These are phyloP conservation scores for Palythoa heliodiscus DNA, from an alignment of 92 coral and sea anemone species.

Conservation along the genomic window DNA sequence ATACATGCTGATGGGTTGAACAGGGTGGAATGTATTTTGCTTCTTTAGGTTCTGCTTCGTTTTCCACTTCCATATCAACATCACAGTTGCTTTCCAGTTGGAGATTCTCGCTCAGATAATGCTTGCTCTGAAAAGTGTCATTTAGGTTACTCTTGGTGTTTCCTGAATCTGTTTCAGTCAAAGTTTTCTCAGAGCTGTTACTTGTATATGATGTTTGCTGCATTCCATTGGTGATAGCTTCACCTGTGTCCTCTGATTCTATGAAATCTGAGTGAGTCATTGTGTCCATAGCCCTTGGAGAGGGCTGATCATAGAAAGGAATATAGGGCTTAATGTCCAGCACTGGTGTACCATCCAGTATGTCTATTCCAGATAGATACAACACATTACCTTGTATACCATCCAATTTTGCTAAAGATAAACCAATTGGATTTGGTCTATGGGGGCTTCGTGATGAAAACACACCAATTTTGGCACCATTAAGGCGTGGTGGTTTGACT, in stretches of 20 bases:
- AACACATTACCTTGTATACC: conserved; percentile 54
- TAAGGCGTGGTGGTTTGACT: conserved; percentile 70
- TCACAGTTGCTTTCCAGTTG: neutral
- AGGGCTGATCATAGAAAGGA: conserved; percentile 64
- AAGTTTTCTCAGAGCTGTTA: neutral
- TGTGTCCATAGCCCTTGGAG: conserved; percentile 1
- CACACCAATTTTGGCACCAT: conserved; percentile 68
- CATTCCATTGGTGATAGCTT: neutral
- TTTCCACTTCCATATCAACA: conserved; percentile 25
- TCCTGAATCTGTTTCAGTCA: neutral
- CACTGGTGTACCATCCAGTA: conserved; percentile 74
- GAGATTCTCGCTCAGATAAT: neutral
- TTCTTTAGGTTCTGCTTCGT: conserved; percentile 2
- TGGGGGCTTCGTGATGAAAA: conserved; percentile 76
- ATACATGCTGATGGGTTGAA: neutral
- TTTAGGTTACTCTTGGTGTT: neutral
- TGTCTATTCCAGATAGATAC: conserved; percentile 65
- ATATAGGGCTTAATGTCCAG: conserved; percentile 70
- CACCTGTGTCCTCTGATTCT: conserved; percentile 5
- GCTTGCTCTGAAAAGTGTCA: neutral
- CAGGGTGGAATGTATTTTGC: neutral
- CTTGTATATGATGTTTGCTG: neutral
- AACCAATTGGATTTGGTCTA: conserved; percentile 77
- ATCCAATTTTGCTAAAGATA: conserved; percentile 64
- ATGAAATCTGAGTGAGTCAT: neutral